These are phyloP conservation scores for Osmerus mordax DNA, from an alignment of 2,113 vertebrate species.

Conservation along the genomic window DNA sequence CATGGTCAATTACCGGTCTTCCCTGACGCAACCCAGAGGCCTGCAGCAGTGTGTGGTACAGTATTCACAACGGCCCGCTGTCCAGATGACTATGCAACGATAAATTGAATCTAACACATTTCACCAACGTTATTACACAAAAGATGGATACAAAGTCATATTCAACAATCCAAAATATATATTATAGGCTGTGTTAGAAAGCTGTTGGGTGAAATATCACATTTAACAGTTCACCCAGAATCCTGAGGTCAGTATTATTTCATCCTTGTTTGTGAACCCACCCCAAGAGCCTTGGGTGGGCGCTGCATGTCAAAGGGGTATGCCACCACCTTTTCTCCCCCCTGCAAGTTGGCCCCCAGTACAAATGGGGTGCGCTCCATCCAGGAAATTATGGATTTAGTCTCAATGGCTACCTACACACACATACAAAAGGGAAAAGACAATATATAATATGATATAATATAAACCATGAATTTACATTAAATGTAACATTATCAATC, in stretches of 20 bases:
- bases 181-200: no score
- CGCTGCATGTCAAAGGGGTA: constrained; percentile 77
- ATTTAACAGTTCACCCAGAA: no score
- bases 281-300: constrained; percentile 54
- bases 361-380: constrained; percentile 94
- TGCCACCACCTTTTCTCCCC: constrained; percentile 87
- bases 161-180: no score
- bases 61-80: not conserved
- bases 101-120: no score
- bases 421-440: not conserved
- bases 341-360: constrained; percentile 92
- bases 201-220: no score
- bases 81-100: no score
- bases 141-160: no score
- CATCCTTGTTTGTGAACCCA: not conserved
- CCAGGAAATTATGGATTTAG: constrained; percentile 88
- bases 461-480: no score
- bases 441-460: not conserved
- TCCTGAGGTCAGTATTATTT: not conserved
- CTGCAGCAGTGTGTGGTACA: not conserved
- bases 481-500: no score
- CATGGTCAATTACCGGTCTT: constrained; percentile 55
- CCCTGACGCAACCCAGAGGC: not conserved
- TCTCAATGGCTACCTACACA: constrained; percentile 84
- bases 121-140: no score